Evolutionary conservation across 2,113 vertebrate species (phyloP).

Genomic region (Poicephalus gulielmi): DNA sequence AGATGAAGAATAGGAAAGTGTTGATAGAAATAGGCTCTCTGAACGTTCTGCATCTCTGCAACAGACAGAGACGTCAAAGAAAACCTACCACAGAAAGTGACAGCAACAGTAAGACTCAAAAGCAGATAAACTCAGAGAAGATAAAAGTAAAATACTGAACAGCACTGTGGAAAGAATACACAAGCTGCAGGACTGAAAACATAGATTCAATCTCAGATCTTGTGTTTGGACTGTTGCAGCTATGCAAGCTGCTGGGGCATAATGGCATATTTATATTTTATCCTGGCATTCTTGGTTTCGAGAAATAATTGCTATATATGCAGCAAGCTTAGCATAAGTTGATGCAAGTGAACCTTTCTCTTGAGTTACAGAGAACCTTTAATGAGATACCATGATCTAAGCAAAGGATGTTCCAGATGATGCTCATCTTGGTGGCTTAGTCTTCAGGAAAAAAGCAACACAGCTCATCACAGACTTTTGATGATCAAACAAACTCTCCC

Average conservation of each 20-base stretch:
- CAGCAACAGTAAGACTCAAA: slow-evolving; percentile 53
- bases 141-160: slow-evolving; percentile 21
- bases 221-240: not conserved
- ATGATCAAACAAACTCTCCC: not conserved
- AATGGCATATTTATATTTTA: not conserved
- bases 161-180: not conserved
- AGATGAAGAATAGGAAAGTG: slow-evolving; percentile 86
- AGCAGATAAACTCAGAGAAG: slow-evolving; percentile 46
- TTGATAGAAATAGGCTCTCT: slow-evolving; percentile 95
- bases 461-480: not conserved
- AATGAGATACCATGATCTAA: not conserved
- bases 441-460: not conserved
- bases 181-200: not conserved
- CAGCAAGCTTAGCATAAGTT: not conserved
- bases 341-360: not conserved
- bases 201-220: not conserved
- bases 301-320: not conserved
- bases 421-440: not conserved
- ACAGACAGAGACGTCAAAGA: slow-evolving; percentile 80
- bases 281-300: not conserved
- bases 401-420: not conserved
- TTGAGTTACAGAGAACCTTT: not conserved
- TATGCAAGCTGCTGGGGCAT: not conserved
- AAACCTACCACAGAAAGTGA: slow-evolving; percentile 72
- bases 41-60: slow-evolving; percentile 91